These are phyloP conservation scores for Eristalis arbustorum DNA, from an alignment of 2,888 invertebrate species.

Conservation along the genomic window DNA sequence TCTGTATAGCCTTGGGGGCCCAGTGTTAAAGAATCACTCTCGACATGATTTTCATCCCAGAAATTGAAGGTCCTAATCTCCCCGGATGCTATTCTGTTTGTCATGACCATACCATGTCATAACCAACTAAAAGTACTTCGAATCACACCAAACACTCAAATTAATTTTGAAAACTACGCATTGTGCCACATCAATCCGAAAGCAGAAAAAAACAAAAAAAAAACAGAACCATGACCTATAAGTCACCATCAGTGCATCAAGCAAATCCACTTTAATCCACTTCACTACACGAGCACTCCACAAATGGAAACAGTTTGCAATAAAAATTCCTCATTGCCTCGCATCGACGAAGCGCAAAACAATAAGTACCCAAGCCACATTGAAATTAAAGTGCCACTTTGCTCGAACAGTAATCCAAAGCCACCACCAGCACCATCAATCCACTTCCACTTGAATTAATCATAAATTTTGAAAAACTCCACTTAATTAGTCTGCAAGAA, in stretches of 20 bases:
- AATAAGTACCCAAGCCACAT: conserved; percentile 55
- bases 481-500: conserved; percentile 58
- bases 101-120: too few relatives aligned
- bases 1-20: too few relatives aligned
- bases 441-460: conserved; percentile 60
- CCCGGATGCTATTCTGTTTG: too few relatives aligned
- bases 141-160: background rate
- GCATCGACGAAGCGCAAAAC: conserved; percentile 48
- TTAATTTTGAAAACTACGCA: background rate
- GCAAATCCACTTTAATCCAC: conserved; percentile 54
- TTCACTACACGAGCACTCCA: conserved; percentile 32
- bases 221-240: conserved; percentile 35
- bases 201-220: background rate
- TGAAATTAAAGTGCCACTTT: conserved; percentile 67
- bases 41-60: too few relatives aligned
- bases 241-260: conserved; percentile 29
- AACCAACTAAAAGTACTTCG: background rate
- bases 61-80: too few relatives aligned
- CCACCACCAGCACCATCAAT: conserved; percentile 18
- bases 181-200: background rate
- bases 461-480: conserved; percentile 49
- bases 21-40: too few relatives aligned
- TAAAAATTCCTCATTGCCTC: conserved; percentile 45
- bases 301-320: conserved; percentile 47
- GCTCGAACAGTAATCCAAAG: conserved; percentile 40